Percentiles rank a stretch among this genome's conserved stretches.
phyloP scores from a whole-genome alignment of 2,797 vertebrate species.

The Acanthis flammea region DNA sequence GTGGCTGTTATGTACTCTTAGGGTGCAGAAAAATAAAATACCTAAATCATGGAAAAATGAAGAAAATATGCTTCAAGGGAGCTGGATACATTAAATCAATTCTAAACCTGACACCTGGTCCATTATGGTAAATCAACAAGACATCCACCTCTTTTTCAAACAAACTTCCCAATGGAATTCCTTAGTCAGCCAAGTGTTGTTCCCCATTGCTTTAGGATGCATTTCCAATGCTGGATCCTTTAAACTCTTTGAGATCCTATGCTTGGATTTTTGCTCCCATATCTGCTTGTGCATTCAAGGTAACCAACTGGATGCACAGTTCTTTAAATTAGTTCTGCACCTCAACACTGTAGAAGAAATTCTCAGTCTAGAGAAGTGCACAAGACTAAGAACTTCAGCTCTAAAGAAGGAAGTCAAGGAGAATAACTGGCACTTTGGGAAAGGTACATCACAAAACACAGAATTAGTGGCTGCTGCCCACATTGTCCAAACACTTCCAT shows the following conservation, averaged over 20 bases:
- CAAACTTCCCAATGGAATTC: neutral
- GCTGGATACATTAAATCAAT: neutral
- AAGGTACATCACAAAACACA: neutral
- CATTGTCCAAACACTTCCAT: rapidly evolving
- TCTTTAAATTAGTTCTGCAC: neutral
- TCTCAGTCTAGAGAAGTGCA: neutral
- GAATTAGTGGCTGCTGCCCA: neutral
- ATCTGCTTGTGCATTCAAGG: neutral
- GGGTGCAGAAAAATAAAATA: neutral
- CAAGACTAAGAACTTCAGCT: neutral
- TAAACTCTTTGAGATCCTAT: neutral
- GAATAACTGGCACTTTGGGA: neutral
- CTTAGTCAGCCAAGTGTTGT: neutral
- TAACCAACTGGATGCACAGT: neutral
- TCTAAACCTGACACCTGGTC: neutral
- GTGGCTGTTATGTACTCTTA: neutral
- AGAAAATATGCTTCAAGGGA: neutral
- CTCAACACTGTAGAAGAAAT: neutral
- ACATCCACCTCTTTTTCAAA: neutral
- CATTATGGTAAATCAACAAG: neutral
- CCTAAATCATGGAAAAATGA: neutral
- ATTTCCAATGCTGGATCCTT: neutral
- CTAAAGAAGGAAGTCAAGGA: neutral
- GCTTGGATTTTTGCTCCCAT: neutral
- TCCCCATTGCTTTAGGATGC: neutral